phyloP scores from a whole-genome alignment of 2,888 invertebrate species.

The Clistopyga incitator region DNA sequence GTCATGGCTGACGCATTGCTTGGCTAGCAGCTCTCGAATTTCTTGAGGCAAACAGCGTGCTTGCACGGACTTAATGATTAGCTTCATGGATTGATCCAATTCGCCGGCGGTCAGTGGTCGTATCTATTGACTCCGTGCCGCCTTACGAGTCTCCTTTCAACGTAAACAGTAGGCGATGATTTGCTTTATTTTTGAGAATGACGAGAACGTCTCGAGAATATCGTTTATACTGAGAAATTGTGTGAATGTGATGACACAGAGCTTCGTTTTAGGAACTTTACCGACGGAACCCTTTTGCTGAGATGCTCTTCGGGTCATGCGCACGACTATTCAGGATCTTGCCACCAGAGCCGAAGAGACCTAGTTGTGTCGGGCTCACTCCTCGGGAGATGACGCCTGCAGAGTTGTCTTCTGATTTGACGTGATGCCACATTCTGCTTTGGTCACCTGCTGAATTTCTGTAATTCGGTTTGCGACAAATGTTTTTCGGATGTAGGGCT shows the following conservation, averaged over 20 bases:
- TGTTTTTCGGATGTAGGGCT: constrained; percentile 16
- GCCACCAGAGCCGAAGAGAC: constrained; percentile 6
- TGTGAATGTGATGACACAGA: no score
- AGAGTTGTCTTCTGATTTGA: neutral
- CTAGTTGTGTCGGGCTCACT: constrained; percentile 62
- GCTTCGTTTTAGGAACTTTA: no score
- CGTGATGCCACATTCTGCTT: neutral
- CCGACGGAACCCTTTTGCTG: neutral
- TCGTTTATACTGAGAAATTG: no score
- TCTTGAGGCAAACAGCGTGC: constrained; percentile 7
- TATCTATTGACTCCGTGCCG: neutral
- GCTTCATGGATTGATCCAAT: neutral
- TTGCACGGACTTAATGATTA: constrained; percentile 1
- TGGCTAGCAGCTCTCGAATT: neutral
- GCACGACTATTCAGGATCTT: neutral
- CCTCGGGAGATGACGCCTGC: neutral
- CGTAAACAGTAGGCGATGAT: constrained; percentile 28
- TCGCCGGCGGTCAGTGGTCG: neutral
- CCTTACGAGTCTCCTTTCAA: neutral
- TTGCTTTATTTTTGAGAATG: neutral
- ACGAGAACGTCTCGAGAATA: no score
- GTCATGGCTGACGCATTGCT: neutral
- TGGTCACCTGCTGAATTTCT: constrained; percentile 4
- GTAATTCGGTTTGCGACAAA: constrained; percentile 24
- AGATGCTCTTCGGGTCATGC: neutral